These are phyloP conservation scores for Goniozus legneri DNA, from an alignment of 1,140 invertebrate species.

Conservation along the genomic window DNA sequence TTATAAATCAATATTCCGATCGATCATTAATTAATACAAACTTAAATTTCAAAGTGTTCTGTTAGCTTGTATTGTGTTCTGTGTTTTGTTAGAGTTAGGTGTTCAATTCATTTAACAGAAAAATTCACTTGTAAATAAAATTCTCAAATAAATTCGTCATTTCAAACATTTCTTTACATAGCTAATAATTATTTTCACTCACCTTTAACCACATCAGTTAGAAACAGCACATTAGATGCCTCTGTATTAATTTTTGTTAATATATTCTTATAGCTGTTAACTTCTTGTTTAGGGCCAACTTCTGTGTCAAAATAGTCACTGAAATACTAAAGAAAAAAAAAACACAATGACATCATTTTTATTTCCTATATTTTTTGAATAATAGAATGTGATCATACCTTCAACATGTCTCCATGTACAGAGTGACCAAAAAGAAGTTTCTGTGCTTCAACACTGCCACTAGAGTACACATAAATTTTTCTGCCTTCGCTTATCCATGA, in stretches of 20 bases:
- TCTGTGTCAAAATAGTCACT: conserved; percentile 84
- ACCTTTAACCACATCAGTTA: conserved; percentile 82
- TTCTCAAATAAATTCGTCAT: no score
- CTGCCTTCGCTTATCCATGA: conserved; percentile 65
- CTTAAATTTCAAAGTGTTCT: no score
- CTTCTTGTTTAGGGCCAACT: conserved; percentile 74
- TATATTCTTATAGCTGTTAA: conserved; percentile 73
- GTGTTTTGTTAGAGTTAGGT: no score
- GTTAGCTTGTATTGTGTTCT: no score
- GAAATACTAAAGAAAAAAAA: conserved; percentile 59
- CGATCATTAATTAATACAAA: no score
- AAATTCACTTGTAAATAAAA: no score
- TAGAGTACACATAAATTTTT: conserved; percentile 85
- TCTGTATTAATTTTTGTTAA: conserved; percentile 61
- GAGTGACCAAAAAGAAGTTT: conserved; percentile 82
- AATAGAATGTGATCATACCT: conserved; percentile 49
- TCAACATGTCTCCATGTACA: conserved; percentile 69
- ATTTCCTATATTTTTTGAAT: background rate
- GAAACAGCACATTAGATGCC: conserved; percentile 71
- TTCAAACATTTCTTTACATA: conserved; percentile 44
- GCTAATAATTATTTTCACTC: conserved; percentile 4
- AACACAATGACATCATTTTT: background rate
- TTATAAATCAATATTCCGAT: no score
- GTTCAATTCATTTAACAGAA: no score
- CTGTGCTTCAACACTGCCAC: conserved; percentile 87